phyloP scores from a whole-genome alignment of 1,140 invertebrate genomes.

The Colletes gigas region DNA sequence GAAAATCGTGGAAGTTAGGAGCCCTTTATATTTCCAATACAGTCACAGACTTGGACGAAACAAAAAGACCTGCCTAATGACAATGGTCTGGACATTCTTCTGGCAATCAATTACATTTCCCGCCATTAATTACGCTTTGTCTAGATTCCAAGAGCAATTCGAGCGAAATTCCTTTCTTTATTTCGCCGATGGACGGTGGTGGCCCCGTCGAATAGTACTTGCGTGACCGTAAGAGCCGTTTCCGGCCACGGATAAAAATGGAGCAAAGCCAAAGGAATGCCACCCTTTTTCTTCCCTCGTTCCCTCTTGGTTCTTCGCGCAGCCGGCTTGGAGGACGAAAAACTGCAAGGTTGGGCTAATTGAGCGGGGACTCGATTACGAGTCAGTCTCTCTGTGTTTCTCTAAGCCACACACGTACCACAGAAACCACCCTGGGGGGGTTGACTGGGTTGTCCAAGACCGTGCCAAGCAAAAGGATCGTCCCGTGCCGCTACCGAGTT shows the following conservation, averaged over 20 bases:
- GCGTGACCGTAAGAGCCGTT: constrained; percentile 20
- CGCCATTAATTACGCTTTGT: constrained; percentile 52
- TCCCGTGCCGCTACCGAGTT: constrained; percentile 30
- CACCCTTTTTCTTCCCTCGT: not conserved
- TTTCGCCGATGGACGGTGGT: constrained; percentile 7
- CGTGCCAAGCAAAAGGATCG: constrained; percentile 58
- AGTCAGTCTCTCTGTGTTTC: constrained; percentile 67
- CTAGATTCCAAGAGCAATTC: constrained; percentile 18
- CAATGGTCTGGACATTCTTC: not conserved
- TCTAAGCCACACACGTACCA: constrained; percentile 74
- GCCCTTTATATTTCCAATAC: not conserved
- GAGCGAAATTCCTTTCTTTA: constrained; percentile 38
- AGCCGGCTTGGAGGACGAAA: constrained; percentile 18
- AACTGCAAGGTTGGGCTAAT: constrained; percentile 71
- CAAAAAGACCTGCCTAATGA: not conserved
- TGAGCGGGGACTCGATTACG: constrained; percentile 76
- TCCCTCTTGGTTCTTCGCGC: not conserved
- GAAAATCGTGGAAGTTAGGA: too few relatives aligned
- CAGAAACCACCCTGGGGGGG: constrained; percentile 20
- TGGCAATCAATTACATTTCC: constrained; percentile 47
- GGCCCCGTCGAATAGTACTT: constrained; percentile 11
- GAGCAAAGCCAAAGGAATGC: constrained; percentile 7
- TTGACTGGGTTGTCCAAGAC: constrained; percentile 51
- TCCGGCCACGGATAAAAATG: constrained; percentile 22
- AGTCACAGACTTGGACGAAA: not conserved